Evolutionary conservation across 1,140 invertebrate genomes (phyloP).

Genomic region (Cyclargus thomasi): DNA sequence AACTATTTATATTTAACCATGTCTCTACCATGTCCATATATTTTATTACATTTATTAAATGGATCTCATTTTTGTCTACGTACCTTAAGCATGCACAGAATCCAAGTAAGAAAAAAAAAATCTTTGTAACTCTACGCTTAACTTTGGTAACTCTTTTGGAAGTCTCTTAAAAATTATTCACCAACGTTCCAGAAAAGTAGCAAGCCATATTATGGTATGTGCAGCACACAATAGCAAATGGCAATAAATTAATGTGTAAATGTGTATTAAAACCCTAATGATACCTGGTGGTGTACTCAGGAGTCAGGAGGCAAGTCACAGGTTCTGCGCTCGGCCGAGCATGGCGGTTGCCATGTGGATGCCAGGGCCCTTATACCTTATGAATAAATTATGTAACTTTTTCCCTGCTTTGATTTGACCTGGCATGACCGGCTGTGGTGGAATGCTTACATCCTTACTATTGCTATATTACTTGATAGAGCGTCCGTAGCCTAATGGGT

Average conservation of each 20-base stretch:
- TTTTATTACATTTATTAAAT: too few species aligned
- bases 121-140: too few species aligned
- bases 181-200: background rate
- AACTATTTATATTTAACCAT: too few species aligned
- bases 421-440: background rate
- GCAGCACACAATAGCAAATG: too few species aligned
- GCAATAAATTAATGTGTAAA: background rate
- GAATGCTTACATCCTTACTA: too few species aligned
- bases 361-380: conserved; percentile 22
- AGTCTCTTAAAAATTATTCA: background rate
- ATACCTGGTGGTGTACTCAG: background rate
- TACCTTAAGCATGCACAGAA: too few species aligned
- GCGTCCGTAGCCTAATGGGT: too few species aligned
- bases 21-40: too few species aligned
- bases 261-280: background rate
- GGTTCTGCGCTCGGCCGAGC: conserved; percentile 42
- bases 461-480: too few species aligned
- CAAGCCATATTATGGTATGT: background rate
- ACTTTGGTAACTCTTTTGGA: too few species aligned
- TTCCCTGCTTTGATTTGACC: background rate
- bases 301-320: conserved; percentile 22
- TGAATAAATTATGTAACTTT: conserved; percentile 18
- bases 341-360: conserved; percentile 24
- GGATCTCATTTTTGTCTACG: too few species aligned
- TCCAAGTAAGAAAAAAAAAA: too few species aligned